Base-by-base conservation (phyloP, 2,888 invertebrate species). In the Periphyllus acericola region DNA sequence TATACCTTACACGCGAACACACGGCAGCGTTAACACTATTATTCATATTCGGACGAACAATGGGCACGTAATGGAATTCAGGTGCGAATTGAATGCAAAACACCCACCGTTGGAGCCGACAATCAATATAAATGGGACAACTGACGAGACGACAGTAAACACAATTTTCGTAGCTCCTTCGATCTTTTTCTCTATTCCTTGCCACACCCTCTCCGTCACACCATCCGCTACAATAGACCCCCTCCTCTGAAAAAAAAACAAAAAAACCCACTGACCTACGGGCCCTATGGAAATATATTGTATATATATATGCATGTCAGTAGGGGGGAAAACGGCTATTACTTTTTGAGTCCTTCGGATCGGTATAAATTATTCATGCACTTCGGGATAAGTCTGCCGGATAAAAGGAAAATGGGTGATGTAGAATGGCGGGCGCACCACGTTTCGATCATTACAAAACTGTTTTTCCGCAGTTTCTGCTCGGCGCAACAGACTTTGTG, bases 301-400 rank as follows among this genome's bases (percentile, higher is more conserved):
- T 36, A 66, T 60, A n/a, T 60, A 84, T n/a, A 78, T 55, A 3
- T 36, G 72, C 32, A 74, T 11, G 34, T 79, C 60, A 68, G 34
- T 25, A 72, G 25, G 19, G 36, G 21, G 52, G 52, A 76, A 79
- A 85, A 85, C 68, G n/a, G 68, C 85, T 79, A 85, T 85, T 85
- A 79, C 85, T 71, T 85, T 85, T 79, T 71, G 68, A 79, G 79
- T 79, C 71, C 34, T 34, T 71, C 5, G 55, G 85, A 86, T 86
- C 52, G 52, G 55, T 86, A 86, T 86, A 86, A 79, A 86, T 86
- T 86, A 86, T 86, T 86, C 85, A 86, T 86, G 79, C 79, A 86
- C 85, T 86, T 19, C 71, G 46, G 71, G n/a, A 71, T 86, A 79
- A 85, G 85, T 79, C 85, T 79, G 29, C 55, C 55, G 71, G 36